Base-by-base conservation (phyloP, 2,888 invertebrate species). In the Pammene fasciana region DNA sequence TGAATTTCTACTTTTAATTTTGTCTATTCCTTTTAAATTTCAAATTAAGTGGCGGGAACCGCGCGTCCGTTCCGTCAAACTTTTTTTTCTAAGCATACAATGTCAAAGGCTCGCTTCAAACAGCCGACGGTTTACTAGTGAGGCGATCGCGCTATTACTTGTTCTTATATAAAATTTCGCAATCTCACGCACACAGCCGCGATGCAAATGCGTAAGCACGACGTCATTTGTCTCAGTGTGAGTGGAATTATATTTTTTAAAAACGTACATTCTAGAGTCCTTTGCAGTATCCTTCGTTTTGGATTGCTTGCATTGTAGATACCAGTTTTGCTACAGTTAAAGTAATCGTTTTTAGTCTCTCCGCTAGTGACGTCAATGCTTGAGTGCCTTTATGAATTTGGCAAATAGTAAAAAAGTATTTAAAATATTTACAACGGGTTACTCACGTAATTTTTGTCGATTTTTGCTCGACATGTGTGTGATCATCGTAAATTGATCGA, bases 121-220 rank as follows among this genome's bases (percentile, higher is more conserved):
- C 77, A 75, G 68, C 70, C 55, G 54, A 41, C 68, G 60, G 67
- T 57, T 68, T 68, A 79, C 76, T 79, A 80, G 79, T 76, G 74
- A 64, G 71, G 72, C 73, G 64, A 71, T 64, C 68, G 56, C 64
- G 38, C 36, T 36, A 61, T 70, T 62, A 65, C 67, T 55, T 62
- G 66, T 48, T 72, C 74, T 81, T 81, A 78, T 81, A 81, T 81
- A 75, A 78, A 81, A 78, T 78, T 80, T 81, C 73, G 78, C 79
- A 77, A 76, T 67, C 72, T 8, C 41, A 65, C 73, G 55, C 74
- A 70, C 73, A 75, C 75, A 71, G 41, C 5, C 60, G 16, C 61
- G 16, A 9, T 38, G 3, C 62, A 54, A 65, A 36, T 65, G 48
- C 64, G 66, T 66, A 70, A 34, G 72, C 68, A 65, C 54, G 26